A percentile compares a stretch with the other conserved stretches of the same genome.
These are phyloP conservation scores for Lepus timidus DNA, from an alignment of 2,113 vertebrate genomes.

Conservation along the genomic window DNA sequence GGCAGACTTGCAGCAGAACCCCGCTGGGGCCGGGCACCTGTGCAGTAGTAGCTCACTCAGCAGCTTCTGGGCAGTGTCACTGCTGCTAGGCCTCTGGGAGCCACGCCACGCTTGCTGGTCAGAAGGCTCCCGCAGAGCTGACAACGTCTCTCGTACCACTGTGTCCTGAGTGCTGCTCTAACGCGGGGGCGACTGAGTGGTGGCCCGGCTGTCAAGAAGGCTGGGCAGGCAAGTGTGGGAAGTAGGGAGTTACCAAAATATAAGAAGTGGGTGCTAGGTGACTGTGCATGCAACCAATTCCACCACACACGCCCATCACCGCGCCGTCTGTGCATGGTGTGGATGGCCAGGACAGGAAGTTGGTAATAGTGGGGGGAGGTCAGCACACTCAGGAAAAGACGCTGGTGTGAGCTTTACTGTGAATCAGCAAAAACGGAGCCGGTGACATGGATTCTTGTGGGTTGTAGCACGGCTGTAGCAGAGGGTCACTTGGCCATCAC, in stretches of 20 bases:
- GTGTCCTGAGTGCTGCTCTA: not conserved
- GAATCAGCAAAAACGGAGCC: not conserved
- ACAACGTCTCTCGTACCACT: not conserved
- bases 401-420: not conserved
- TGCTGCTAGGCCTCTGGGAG: not conserved
- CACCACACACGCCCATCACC: not conserved
- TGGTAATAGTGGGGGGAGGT: not conserved
- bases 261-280: conserved; percentile 65
- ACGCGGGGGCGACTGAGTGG: not conserved
- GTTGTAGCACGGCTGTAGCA: too few species aligned
- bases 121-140: not conserved
- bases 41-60: not conserved
- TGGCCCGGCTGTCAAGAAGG: not conserved
- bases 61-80: not conserved
- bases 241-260: not conserved
- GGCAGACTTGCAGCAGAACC: not conserved
- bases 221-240: not conserved
- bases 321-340: not conserved
- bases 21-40: not conserved
- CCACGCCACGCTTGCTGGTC: not conserved
- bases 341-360: not conserved
- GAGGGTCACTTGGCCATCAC: not conserved
- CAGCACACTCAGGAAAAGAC: not conserved
- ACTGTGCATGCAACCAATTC: not conserved
- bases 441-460: not conserved